phyloP scores from a whole-genome alignment of 1,140 invertebrate species.

The Riptortus pedestris region DNA sequence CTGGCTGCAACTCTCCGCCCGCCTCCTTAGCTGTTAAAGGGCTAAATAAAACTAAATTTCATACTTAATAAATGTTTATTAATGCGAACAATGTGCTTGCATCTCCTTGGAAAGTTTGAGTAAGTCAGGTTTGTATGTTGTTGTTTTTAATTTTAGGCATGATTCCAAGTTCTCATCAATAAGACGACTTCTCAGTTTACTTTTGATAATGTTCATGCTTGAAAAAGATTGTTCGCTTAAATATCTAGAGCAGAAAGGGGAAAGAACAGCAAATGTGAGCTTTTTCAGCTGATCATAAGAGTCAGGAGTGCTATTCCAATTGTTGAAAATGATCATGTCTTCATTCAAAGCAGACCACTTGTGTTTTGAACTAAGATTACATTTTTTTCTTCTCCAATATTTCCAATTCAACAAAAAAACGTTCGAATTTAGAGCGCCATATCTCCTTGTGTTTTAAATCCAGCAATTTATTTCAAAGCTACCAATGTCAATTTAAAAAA shows the following conservation, averaged over 20 bases:
- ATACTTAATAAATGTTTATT: too few relatives aligned
- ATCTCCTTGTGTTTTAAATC: slow-evolving; percentile 32
- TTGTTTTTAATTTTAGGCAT: too few relatives aligned
- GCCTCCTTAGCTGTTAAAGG: too few relatives aligned
- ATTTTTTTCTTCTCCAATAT: slow-evolving; percentile 26
- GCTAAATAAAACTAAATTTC: too few relatives aligned
- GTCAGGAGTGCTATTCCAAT: background rate
- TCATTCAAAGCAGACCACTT: background rate
- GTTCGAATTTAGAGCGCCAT: slow-evolving; percentile 31
- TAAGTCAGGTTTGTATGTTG: too few relatives aligned
- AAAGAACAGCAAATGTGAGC: background rate
- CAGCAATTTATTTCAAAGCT: slow-evolving; percentile 29
- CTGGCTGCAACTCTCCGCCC: too few relatives aligned
- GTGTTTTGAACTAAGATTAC: background rate
- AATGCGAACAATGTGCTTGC: too few relatives aligned
- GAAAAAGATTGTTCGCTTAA: background rate
- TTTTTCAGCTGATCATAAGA: background rate
- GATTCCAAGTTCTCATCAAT: too few relatives aligned
- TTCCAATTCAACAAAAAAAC: slow-evolving; percentile 30
- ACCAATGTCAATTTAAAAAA: slow-evolving; percentile 28
- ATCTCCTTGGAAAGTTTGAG: too few relatives aligned
- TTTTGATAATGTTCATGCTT: too few relatives aligned
- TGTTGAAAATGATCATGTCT: background rate
- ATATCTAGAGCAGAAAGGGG: background rate
- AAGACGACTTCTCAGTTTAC: too few relatives aligned